Evolutionary conservation across 2,797 vertebrate genomes (phyloP).

Genomic region (Myotis vivesi): DNA sequence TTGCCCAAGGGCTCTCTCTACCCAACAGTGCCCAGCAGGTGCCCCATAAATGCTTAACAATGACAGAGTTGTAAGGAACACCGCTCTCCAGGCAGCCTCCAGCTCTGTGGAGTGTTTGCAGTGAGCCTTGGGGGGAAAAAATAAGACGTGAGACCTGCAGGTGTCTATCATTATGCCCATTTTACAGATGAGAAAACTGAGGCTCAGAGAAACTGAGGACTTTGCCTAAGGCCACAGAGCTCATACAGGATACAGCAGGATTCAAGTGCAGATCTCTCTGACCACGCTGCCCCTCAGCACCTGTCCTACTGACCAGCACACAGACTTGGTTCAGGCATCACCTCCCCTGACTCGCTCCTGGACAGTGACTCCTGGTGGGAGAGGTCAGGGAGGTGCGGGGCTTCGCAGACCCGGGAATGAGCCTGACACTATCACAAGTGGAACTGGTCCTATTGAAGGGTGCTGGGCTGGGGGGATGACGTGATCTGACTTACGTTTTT

Average conservation of each 20-base stretch:
- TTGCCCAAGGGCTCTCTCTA: not conserved
- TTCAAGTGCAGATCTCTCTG: not conserved
- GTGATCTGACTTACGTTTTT: not conserved
- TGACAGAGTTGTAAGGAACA: not conserved
- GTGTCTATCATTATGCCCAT: not conserved
- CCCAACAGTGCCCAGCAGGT: not conserved
- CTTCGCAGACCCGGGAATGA: fast-evolving
- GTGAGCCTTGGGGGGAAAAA: not conserved
- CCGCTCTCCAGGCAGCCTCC: not conserved
- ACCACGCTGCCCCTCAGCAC: not conserved
- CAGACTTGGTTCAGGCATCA: not conserved
- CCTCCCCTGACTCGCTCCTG: not conserved
- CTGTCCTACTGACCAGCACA: not conserved
- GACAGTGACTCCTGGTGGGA: not conserved
- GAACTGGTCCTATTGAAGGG: not conserved
- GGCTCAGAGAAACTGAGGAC: not conserved
- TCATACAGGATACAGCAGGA: not conserved
- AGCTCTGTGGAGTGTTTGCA: not conserved
- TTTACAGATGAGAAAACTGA: conserved; percentile 16
- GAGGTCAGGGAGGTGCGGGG: not conserved
- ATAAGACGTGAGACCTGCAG: not conserved
- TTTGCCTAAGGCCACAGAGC: not conserved
- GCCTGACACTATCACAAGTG: not conserved
- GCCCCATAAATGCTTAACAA: not conserved
- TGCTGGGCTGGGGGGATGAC: not conserved